These are phyloP conservation scores for Meleagris gallopavo DNA, from an alignment of 2,113 vertebrate species.

Conservation along the genomic window DNA sequence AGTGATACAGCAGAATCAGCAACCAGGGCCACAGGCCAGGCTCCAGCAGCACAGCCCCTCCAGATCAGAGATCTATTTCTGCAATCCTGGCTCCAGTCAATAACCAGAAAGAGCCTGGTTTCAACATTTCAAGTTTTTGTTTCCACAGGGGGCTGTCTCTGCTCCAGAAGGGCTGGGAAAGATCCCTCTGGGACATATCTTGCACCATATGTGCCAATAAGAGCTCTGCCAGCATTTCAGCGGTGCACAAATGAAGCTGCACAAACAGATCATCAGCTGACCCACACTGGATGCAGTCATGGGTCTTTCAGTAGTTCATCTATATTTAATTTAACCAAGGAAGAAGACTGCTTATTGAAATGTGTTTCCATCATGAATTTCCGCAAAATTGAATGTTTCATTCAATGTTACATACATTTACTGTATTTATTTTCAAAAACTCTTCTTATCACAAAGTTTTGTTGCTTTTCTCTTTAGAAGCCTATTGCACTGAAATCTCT, in stretches of 20 bases:
- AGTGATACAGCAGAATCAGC: neutral
- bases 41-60: neutral
- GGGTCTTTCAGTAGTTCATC: neutral
- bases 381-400: neutral
- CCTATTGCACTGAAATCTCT: neutral
- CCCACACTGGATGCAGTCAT: neutral
- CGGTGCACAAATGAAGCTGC: neutral
- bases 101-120: neutral
- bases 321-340: neutral
- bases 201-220: neutral
- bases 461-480: conserved; percentile 19
- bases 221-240: neutral
- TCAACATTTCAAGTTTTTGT: neutral
- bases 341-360: neutral
- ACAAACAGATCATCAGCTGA: neutral
- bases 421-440: neutral
- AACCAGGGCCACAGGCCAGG: neutral
- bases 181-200: neutral
- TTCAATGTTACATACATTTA: too few relatives aligned
- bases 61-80: neutral
- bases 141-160: neutral
- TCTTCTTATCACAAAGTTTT: rapidly evolving
- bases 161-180: neutral
- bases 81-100: neutral
- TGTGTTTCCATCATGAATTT: rapidly evolving